Base-by-base conservation (phyloP, 2,888 invertebrate genomes). In the Troides oblongomaculatus region DNA sequence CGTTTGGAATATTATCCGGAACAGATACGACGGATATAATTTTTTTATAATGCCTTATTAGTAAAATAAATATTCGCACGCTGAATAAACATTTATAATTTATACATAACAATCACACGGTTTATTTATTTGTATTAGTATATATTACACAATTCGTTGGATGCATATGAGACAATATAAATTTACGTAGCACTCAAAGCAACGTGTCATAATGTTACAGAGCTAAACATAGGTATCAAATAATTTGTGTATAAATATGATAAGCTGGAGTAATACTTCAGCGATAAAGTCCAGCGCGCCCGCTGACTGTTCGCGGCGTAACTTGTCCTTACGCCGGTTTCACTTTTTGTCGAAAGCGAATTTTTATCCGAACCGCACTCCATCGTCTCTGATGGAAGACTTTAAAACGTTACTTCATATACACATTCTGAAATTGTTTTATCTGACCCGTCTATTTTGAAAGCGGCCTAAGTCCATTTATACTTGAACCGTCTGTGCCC, bases 181-280 rank as follows among this genome's bases (percentile, higher is more conserved):
- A 76, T 77, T 75, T 76, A 71, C 74, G 62, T 67, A 76, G 71
- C 72, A 74, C 75, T 74, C 71, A 60, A 70, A 69, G 73, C 71
- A 68, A 68, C 66, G 61, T 59, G 63, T 69, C 71, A 73, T 69
- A 72, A 64, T 64, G 73, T 75, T 79, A 77, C 74, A 63, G 69
- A 72, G 73, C 75, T 75, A 74, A 75, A 75, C 71, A 74, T 75
- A 74, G 69, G 67, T 73, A 77, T 79, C 77, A 76, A 77, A 75
- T 78, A 79, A 80, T 79, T 79, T 76, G 76, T 78, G 75, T 76
- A 78, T 78, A 77, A 75, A 76, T 72, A 73, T 71, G 80, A 79
- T 84, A 81, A 79, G 74, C 74, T 73, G 64, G 66, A 73, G 72
- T 74, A 69, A 73, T 77, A 73, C 77, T 79, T 71, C 70, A 74